A percentile compares a stretch with the other conserved stretches of the same genome.
Conservation (phyloP, 2,888 invertebrate genomes). For the Xanthia togata region DNA sequence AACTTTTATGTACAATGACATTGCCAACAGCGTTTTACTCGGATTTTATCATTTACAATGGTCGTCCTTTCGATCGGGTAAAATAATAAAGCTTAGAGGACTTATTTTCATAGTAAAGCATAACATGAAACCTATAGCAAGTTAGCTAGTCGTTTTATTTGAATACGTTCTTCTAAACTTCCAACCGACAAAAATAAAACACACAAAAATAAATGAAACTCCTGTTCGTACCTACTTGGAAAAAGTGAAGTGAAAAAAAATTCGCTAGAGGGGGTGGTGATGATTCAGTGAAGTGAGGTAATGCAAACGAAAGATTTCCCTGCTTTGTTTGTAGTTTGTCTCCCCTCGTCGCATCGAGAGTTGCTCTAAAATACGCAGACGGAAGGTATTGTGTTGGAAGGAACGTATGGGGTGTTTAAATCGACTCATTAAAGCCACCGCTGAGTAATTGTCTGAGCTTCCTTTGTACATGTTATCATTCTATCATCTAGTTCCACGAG, state of each 20-base stretch:
- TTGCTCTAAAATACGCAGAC: constrained; percentile 76
- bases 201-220: constrained; percentile 29
- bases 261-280: constrained; percentile 61
- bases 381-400: constrained; percentile 80
- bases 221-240: constrained; percentile 10
- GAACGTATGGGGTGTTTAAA: constrained; percentile 82
- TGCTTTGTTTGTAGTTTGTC: constrained; percentile 83
- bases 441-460: constrained; percentile 79
- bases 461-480: constrained; percentile 76
- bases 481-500: constrained; percentile 70
- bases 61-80: constrained; percentile 43
- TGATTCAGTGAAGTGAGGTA: constrained; percentile 76
- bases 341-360: constrained; percentile 82
- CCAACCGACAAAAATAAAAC: too few relatives aligned
- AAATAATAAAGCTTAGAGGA: constrained; percentile 44
- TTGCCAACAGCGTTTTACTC: constrained; percentile 67
- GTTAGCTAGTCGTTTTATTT: constrained; percentile 6
- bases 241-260: constrained; percentile 55
- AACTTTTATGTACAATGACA: constrained; percentile 62
- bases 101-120: constrained; percentile 30
- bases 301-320: constrained; percentile 83
- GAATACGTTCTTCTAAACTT: constrained; percentile 5
- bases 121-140: constrained; percentile 20
- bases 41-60: constrained; percentile 31
- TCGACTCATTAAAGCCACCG: constrained; percentile 81